Percentiles rank a stretch among this genome's conserved stretches.
phyloP scores from a whole-genome alignment of 2,797 vertebrate species.

The Tragopan temminckii region DNA sequence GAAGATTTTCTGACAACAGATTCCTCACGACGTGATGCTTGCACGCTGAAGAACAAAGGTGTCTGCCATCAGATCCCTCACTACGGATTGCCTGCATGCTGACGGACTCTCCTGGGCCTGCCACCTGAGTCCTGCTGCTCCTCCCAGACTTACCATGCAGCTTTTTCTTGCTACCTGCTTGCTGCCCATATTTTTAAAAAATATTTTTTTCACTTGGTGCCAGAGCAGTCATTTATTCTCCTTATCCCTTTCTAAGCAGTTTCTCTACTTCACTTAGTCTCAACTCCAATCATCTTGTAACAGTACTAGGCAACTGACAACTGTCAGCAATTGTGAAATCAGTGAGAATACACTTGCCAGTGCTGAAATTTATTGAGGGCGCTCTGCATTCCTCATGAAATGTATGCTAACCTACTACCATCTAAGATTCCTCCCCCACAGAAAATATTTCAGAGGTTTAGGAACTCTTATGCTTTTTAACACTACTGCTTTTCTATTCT shows the following conservation, averaged over 20 bases:
- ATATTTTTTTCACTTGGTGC: neutral
- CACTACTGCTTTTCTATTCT: neutral
- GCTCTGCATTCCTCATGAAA: neutral
- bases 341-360: conserved; percentile 45
- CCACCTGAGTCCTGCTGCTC: no score
- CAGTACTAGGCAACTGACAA: conserved; percentile 45
- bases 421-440: neutral
- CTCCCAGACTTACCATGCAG: no score
- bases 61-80: no score
- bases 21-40: no score
- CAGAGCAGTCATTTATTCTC: neutral
- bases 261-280: conserved; percentile 11
- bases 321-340: conserved; percentile 56
- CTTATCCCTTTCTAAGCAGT: conserved; percentile 33
- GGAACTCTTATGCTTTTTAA: neutral
- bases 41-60: no score
- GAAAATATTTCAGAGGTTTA: conserved; percentile 21
- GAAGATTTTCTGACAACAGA: no score
- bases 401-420: conserved; percentile 1
- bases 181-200: neutral
- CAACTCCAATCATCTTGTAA: neutral
- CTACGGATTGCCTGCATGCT: no score
- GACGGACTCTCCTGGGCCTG: no score
- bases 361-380: conserved; percentile 39
- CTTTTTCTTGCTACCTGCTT: no score